Evolutionary conservation across 23 tunicate species (phyloP).

Genomic region (Diplosoma virens): DNA sequence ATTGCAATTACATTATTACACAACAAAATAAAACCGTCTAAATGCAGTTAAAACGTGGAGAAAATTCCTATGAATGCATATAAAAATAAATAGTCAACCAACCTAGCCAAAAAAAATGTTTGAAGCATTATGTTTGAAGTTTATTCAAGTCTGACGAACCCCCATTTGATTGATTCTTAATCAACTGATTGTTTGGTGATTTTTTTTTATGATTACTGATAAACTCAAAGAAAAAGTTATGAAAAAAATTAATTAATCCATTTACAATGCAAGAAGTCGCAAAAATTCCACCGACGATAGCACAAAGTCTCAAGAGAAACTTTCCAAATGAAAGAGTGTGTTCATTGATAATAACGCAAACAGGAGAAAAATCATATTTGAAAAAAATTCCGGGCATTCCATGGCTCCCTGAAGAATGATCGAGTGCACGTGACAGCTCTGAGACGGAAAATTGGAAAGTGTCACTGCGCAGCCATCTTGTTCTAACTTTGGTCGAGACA

Average conservation of each 20-base stretch:
- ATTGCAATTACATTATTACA: no score
- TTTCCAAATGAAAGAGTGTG: constrained; percentile 52
- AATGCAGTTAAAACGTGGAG: no score
- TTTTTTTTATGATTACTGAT: neutral
- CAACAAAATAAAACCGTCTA: no score
- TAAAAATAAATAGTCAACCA: no score
- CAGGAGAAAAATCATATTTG: constrained; percentile 74
- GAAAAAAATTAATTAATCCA: constrained; percentile 9
- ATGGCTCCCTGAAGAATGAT: constrained; percentile 57
- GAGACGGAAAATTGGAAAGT: constrained; percentile 73
- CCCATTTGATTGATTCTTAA: no score
- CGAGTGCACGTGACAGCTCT: constrained; percentile 45
- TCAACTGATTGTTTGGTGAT: neutral
- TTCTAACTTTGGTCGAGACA: constrained; percentile 49
- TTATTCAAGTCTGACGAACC: neutral
- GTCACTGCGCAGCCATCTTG: constrained; percentile 40
- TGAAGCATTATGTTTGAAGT: no score
- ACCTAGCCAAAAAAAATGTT: no score
- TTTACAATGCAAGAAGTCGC: constrained; percentile 67
- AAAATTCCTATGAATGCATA: no score
- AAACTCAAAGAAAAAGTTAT: neutral
- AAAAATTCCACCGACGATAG: constrained; percentile 67
- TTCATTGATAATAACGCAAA: constrained; percentile 49
- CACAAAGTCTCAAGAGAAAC: constrained; percentile 62
- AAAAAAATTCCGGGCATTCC: constrained; percentile 78